Evolutionary conservation across 2,797 vertebrate genomes (phyloP).

Genomic region (Coluber constrictor): DNA sequence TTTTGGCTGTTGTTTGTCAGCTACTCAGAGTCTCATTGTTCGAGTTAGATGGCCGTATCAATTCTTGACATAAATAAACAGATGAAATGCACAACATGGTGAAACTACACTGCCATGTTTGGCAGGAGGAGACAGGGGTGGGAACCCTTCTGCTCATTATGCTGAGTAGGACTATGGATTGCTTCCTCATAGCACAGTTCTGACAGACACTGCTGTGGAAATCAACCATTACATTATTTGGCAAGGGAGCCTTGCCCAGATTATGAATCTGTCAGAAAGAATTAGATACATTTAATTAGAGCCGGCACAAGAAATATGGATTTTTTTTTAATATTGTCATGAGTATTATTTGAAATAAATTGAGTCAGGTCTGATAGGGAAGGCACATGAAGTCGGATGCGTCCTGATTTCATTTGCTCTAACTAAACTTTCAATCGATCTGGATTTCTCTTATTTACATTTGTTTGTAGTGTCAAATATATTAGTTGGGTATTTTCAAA

Average conservation of each 20-base stretch:
- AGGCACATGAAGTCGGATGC: background rate
- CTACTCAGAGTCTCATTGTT: background rate
- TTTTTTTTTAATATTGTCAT: background rate
- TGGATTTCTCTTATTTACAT: slow-evolving; percentile 64
- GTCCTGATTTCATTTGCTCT: background rate
- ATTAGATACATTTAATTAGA: background rate
- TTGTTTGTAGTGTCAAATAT: slow-evolving; percentile 64
- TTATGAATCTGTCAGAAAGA: background rate
- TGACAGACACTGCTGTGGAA: background rate
- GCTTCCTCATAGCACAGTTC: background rate
- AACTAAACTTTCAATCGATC: slow-evolving; percentile 66
- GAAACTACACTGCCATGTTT: background rate
- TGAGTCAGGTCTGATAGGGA: background rate
- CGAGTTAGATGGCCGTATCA: background rate
- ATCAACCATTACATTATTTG: background rate
- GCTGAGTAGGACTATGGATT: background rate
- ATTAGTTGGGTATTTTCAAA: slow-evolving; percentile 55
- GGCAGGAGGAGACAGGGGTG: background rate
- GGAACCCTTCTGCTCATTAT: background rate
- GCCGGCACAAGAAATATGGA: background rate
- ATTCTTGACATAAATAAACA: background rate
- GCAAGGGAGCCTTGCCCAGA: background rate
- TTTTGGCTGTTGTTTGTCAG: background rate
- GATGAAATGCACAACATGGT: background rate
- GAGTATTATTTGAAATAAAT: background rate